Evolutionary conservation across 2,888 invertebrate species (phyloP).

Genomic region (Drosophila prolongata): DNA sequence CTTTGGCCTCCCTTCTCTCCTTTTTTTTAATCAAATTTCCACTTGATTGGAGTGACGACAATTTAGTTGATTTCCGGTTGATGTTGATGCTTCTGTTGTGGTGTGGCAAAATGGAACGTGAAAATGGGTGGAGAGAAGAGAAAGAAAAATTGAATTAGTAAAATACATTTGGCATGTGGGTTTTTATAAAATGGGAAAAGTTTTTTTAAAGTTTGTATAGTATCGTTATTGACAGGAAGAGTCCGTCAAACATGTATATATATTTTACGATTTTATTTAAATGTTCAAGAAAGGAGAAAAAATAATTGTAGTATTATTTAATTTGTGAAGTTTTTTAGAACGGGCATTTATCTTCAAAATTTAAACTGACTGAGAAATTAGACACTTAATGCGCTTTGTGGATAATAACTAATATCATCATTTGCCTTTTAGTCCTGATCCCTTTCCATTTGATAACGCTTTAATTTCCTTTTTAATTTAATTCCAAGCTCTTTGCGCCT

Average conservation of each 20-base stretch:
- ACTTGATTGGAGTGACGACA: constrained; percentile 77
- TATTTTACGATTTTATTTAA: background rate
- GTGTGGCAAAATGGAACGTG: constrained; percentile 1
- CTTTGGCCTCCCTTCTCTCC: constrained; percentile 19
- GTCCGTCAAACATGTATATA: too few relatives aligned
- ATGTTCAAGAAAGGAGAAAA: too few relatives aligned
- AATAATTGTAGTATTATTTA: too few relatives aligned
- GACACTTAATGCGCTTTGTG: background rate
- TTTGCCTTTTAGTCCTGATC: background rate
- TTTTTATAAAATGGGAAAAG: background rate
- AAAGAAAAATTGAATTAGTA: constrained; percentile 16
- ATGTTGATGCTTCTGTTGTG: constrained; percentile 41
- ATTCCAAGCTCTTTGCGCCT: constrained; percentile 56
- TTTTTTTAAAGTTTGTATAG: background rate
- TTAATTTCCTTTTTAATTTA: constrained; percentile 78
- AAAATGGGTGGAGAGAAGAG: constrained; percentile 2
- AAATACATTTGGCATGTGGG: constrained; percentile 11
- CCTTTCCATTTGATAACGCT: constrained; percentile 52
- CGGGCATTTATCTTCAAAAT: too few relatives aligned
- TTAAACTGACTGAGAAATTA: too few relatives aligned
- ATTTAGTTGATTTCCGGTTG: constrained; percentile 73
- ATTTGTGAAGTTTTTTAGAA: too few relatives aligned
- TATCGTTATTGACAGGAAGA: background rate
- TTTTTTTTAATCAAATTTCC: constrained; percentile 78
- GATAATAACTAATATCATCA: background rate